Base-by-base conservation (phyloP, 2,888 invertebrate genomes). In the Galeopsomyia nigrocyanea region DNA sequence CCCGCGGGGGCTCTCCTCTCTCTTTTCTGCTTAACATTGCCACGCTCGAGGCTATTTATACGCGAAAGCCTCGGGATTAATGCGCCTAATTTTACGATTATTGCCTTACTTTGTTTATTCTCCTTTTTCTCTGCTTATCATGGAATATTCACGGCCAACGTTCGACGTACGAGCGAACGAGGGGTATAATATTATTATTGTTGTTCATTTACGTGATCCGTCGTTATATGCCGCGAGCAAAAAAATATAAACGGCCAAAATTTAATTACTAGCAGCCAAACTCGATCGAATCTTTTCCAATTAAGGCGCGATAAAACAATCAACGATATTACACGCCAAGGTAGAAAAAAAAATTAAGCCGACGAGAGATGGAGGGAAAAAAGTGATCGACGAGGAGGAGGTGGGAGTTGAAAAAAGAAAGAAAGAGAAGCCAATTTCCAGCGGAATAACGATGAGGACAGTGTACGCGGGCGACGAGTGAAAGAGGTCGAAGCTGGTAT, bases 221-320 rank as follows among this genome's bases (percentile, higher is more conserved):
- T 26, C 53, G 17, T 10, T 17, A 17, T 19, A 21, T 10, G 17
- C 53, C n/a, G 6, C 17, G 10, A 53, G 17, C 53, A 53, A 9
- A 53, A 17, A n/a, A 17, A 14, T 21, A 9, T 10, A 64, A 64
- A 39, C 51, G 50, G n/a, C 13, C 39, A 51, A 22, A 67, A 60
- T 49, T 46, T 46, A 61, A 55, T 61, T 47, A 61, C 53, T 14
- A 26, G 17, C 7, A 26, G 19, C 19, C 16, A 51, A 67, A 58
- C 61, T 16, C 53, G 53, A 39, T 17, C 47, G 61, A 53, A 55
- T 61, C 46, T 46, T 61, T 55, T 61, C 46, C 60, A 68, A 68
- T 68, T 58, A 68, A 74, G 68, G 14, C 62, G 57, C 75, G 68
- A 72, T 69, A 64, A 75, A 77, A 78, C 73, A 75, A 75, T 74